A percentile compares a stretch with the other conserved stretches of the same genome.
These are phyloP conservation scores for Drosophila meridionalis DNA, from an alignment of 2,888 invertebrate species.

Conservation along the genomic window DNA sequence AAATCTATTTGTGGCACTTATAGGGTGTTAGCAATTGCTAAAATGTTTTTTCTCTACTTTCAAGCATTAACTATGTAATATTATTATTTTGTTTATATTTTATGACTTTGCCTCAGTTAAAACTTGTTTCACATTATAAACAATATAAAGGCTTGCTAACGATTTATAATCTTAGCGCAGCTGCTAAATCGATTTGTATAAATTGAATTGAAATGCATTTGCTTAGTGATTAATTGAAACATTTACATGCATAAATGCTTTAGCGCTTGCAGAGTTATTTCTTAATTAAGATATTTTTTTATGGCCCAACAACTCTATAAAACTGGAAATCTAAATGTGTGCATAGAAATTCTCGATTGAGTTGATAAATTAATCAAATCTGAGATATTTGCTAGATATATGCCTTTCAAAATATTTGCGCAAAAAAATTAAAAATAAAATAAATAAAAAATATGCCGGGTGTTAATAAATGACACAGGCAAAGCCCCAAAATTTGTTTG, in stretches of 20 bases:
- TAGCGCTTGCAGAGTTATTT: neutral
- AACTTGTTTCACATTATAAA: neutral
- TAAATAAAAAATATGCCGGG: conserved; percentile 3
- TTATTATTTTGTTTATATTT: neutral
- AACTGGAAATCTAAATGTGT: neutral
- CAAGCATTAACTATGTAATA: neutral
- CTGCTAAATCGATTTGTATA: conserved; percentile 3
- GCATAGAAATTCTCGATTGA: neutral
- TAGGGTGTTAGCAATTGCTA: neutral
- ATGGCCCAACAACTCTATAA: neutral
- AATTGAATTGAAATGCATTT: neutral
- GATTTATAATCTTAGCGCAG: neutral
- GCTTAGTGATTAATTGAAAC: conserved; percentile 7
- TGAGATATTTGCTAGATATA: conserved; percentile 3
- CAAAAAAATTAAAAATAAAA: conserved; percentile 8
- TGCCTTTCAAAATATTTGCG: neutral
- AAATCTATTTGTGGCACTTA: neutral
- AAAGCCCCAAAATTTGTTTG: conserved; percentile 14
- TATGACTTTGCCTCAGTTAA: neutral
- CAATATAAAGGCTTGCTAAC: neutral
- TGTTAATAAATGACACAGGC: conserved; percentile 21
- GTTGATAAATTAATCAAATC: conserved; percentile 22
- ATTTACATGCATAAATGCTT: conserved; percentile 9
- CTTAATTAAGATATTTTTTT: conserved; percentile 6
- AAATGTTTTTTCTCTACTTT: neutral